Conservation (phyloP, 2,797 vertebrate genomes). For the Urophycis tenuis region DNA sequence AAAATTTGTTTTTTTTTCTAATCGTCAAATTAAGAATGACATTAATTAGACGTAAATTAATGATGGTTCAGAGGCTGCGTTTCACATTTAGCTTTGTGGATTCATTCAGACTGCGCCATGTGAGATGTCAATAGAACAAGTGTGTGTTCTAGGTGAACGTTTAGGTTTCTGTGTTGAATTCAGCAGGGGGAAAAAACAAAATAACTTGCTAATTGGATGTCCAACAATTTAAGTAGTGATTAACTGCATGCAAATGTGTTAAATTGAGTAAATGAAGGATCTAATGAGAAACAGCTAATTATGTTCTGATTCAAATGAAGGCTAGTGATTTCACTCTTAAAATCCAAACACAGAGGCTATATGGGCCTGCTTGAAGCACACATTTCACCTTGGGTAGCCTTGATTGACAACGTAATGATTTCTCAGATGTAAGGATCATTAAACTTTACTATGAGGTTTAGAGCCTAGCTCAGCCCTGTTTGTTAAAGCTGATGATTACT, state of each 20-base stretch:
- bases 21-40: too few relatives aligned
- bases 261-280: not conserved
- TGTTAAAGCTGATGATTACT: not conserved
- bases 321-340: not conserved
- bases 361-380: not conserved
- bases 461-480: not conserved
- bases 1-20: too few relatives aligned
- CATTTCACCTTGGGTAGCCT: not conserved
- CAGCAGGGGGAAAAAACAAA: not conserved
- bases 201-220: not conserved
- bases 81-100: too few relatives aligned
- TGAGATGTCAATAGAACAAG: too few relatives aligned
- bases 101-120: too few relatives aligned
- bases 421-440: conserved; percentile 1
- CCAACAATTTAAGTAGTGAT: not conserved
- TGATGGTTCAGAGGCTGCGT: too few relatives aligned
- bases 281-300: not conserved
- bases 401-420: not conserved
- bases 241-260: not conserved
- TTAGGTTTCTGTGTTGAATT: not conserved
- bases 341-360: not conserved
- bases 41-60: too few relatives aligned
- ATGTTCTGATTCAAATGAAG: not conserved
- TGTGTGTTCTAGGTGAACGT: too few relatives aligned
- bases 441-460: not conserved